Conservation (phyloP, 2,888 invertebrate genomes). For the Ophioninae sp. region DNA sequence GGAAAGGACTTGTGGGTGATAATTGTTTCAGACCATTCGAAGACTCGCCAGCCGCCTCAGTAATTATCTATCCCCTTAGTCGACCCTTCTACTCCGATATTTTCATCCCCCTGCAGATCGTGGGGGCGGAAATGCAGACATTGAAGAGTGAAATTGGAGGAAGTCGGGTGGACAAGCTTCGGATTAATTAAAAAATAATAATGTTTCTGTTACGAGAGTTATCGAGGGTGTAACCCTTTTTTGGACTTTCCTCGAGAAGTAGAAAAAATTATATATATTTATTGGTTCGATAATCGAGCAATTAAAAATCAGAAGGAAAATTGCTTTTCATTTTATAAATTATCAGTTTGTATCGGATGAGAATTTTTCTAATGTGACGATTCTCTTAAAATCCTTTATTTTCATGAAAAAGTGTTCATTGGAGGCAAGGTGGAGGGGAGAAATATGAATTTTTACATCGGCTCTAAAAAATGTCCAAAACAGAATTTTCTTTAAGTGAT, state of each 20-base stretch:
- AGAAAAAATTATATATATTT: background rate
- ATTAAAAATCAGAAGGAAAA: too few relatives aligned
- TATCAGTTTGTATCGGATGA: background rate
- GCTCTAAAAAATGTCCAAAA: too few relatives aligned
- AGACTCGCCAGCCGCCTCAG: slow-evolving; percentile 62
- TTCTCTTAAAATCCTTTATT: background rate
- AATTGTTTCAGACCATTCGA: slow-evolving; percentile 73
- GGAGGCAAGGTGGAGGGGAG: background rate
- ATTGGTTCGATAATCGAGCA: too few relatives aligned
- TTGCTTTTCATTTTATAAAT: background rate
- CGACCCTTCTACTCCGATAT: slow-evolving; percentile 14
- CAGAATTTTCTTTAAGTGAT: too few relatives aligned
- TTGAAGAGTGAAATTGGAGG: slow-evolving; percentile 22
- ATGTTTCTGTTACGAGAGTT: background rate
- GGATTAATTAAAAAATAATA: slow-evolving; percentile 5
- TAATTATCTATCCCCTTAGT: slow-evolving; percentile 69
- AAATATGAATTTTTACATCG: background rate
- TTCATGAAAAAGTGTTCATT: background rate
- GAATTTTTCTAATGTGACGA: background rate
- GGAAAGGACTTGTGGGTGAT: slow-evolving; percentile 71
- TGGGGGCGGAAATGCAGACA: slow-evolving; percentile 23
- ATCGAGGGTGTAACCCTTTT: background rate
- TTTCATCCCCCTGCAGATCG: slow-evolving; percentile 34
- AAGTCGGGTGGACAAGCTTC: slow-evolving; percentile 11
- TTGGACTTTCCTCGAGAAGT: background rate